phyloP scores from a whole-genome alignment of 2,797 vertebrate species.

The Myotis daubentonii region DNA sequence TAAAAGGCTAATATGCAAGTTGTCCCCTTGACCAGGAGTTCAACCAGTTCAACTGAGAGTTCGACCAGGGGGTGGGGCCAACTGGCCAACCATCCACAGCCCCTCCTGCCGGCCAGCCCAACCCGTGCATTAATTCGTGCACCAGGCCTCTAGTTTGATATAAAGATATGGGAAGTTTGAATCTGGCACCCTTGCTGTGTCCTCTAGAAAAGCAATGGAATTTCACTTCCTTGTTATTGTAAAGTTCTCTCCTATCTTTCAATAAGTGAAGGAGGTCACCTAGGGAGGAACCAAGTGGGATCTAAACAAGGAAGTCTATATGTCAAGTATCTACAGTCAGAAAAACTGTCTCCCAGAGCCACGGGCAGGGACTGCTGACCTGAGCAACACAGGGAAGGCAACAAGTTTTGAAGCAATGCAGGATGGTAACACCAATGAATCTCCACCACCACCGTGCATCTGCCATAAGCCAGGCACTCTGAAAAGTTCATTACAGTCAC shows the following conservation, averaged over 20 bases:
- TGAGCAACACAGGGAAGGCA: not conserved
- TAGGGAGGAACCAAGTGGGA: not conserved
- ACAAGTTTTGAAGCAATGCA: not conserved
- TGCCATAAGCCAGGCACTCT: not conserved
- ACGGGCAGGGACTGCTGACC: not conserved
- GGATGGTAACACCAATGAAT: accelerated
- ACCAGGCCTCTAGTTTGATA: not conserved
- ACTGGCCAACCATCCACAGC: too few species aligned
- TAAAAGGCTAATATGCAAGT: too few species aligned
- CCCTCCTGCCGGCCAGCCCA: too few species aligned
- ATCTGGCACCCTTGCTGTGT: not conserved
- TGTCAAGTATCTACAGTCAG: not conserved
- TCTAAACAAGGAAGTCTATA: slow-evolving; percentile 17
- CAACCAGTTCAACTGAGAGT: too few species aligned
- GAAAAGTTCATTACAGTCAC: accelerated
- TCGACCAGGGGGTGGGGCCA: too few species aligned
- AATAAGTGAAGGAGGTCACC: not conserved
- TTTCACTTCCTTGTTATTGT: slow-evolving; percentile 78
- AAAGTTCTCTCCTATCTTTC: slow-evolving; percentile 26
- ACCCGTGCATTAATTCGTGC: too few species aligned
- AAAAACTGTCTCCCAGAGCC: not conserved
- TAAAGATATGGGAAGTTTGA: not conserved
- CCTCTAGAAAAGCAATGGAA: not conserved
- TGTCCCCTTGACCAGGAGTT: too few species aligned
- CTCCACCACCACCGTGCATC: not conserved